These are phyloP conservation scores for Pundamilia nyererei DNA, from an alignment of 2,113 vertebrate species.

Conservation along the genomic window DNA sequence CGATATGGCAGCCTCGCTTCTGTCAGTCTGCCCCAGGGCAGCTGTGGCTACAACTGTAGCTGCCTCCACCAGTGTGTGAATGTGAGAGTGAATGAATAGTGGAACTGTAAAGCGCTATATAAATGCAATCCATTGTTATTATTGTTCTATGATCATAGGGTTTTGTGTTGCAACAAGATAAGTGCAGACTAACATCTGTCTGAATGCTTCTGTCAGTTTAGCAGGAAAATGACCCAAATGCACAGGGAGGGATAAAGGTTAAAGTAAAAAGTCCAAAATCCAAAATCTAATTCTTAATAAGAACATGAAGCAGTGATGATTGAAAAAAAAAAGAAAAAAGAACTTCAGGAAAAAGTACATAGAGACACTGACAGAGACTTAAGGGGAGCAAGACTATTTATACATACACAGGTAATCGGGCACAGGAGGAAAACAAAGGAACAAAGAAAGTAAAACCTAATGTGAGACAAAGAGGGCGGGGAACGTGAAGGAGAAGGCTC, in stretches of 20 bases:
- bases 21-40: fast-evolving
- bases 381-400: not conserved
- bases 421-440: not conserved
- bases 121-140: not conserved
- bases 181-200: not conserved
- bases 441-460: not conserved
- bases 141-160: not conserved
- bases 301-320: not conserved
- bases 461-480: not conserved
- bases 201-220: not conserved
- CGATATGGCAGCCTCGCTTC: not conserved
- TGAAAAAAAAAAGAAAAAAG: fast-evolving
- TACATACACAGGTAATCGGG: not conserved
- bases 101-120: not conserved
- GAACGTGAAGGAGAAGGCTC: fast-evolving
- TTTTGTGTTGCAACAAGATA: not conserved
- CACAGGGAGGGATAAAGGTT: not conserved
- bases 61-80: not conserved
- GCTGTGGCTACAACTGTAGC: not conserved
- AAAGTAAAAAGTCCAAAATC: not conserved
- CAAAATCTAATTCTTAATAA: not conserved
- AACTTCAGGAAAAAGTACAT: not conserved
- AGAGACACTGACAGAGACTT: not conserved
- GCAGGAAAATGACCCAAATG: not conserved
- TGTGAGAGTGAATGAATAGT: not conserved